phyloP scores from a whole-genome alignment of 1,140 invertebrate genomes.

The Papilio dardanus region DNA sequence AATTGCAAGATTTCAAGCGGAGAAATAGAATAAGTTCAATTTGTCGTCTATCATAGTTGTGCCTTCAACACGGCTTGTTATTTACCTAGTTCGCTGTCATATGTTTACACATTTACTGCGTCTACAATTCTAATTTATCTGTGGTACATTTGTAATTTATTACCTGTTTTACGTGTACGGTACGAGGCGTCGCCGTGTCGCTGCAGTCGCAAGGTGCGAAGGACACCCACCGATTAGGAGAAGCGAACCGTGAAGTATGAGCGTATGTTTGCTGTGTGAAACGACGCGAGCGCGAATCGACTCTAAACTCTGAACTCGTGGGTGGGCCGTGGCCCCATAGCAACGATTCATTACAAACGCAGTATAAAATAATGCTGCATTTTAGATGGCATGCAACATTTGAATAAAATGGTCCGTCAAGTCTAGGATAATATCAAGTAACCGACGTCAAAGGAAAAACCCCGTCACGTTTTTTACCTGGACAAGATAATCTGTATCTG shows the following conservation, averaged over 20 bases:
- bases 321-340: neutral
- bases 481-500: neutral
- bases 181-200: conserved; percentile 29
- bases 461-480: neutral
- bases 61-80: neutral
- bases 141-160: conserved; percentile 30
- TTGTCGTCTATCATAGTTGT: conserved; percentile 1
- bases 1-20: neutral
- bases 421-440: neutral
- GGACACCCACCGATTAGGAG: conserved; percentile 36
- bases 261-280: conserved; percentile 13
- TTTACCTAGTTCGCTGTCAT: neutral
- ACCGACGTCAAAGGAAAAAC: conserved; percentile 8
- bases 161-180: neutral
- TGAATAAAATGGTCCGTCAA: neutral
- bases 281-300: neutral
- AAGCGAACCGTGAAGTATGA: conserved; percentile 24
- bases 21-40: neutral
- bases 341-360: neutral
- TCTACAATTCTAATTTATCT: conserved; percentile 20
- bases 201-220: conserved; percentile 32
- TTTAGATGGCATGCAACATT: neutral
- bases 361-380: neutral
- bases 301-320: neutral
- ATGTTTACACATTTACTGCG: neutral